Evolutionary conservation across 37 sponge, comb jelly and placozoan species (phyloP), one percentile per base, ranked within the genome.

Genomic region (Ephydatia muelleri): DNA sequence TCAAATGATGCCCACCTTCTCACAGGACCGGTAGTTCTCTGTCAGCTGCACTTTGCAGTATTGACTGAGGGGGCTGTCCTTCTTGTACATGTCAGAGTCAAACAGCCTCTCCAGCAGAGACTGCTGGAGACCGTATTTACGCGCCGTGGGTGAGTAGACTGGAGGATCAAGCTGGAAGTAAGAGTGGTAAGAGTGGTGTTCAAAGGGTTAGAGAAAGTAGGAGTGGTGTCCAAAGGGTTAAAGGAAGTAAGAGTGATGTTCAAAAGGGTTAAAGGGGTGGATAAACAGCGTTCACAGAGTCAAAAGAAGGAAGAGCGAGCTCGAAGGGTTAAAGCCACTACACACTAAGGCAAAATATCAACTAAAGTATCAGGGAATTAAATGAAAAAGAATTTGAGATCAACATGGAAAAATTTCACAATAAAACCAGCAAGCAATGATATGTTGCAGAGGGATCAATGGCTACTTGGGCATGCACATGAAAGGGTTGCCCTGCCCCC

Each of bases 51-150:
- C 91, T 48, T 80, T 86, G 65, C 97, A 96, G 12, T 49, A 32
- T 30, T 33, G 71, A 0, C 94, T 94, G 23, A 80, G 78, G 8
- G 47, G n/a, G n/a, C n/a, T 8, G 8, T 84, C 90, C 64, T 65
- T 89, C 28, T 67, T 71, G 70, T 96, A 96, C 21, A 87, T 76
- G 34, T 73, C 71, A 64, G 68, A 48, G 57, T 94, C 90, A 38
- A 81, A 90, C 33, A 96, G 84, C 39, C 97, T 79, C 75, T 96
- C 97, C 35, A 96, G 80, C 11, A 96, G 72, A 16, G 97, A 96
- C 29, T 78, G 31, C 64, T 92, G 80, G 38, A 96, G 88, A n/a
- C 92, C 89, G 72, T 89, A 92, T 73, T 74, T 78, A 12, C 82
- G 67, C 19, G 97, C 91, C 29, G 92, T 81, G 22, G 38, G 35